Base-by-base conservation (phyloP, 2,797 vertebrate genomes). In the Acanthurus lineatus region DNA sequence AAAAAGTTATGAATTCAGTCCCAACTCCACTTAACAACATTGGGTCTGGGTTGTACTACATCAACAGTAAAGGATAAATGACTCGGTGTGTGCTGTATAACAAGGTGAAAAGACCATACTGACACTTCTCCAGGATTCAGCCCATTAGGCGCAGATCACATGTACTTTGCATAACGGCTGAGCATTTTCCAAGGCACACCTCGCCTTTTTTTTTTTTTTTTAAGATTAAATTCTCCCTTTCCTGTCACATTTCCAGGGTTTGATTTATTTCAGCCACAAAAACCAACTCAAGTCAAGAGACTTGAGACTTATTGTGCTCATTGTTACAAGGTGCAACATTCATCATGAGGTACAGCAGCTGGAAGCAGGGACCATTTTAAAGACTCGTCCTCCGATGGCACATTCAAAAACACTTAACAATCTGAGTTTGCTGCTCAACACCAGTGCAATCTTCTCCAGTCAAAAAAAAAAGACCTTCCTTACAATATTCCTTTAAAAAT, bases 71-170 rank as follows among this genome's bases (percentile, higher is more conserved):
- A 65, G 54, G 20, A 47, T 28, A 5, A 38, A 70, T 68, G 40
- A 79, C 67, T 58, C 12, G 48, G 61, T 15, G 35, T 40, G 22
- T 16, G 47, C 48, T 60, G 56, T 61, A 57, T 6, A 69, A 79
- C 59, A 78, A 10, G 22, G 1, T 11, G 45, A 65, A 74, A 77
- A 48, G 32, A 49, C 16, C 47, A 12, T 19, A 17, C 28, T 16
- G 38, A 40, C 47, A 5, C 66, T 48, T 74, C 65, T 80, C 35
- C n/a, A 35, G 4, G 15, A 8, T 77, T 72, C 38, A 62, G 63
- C 14, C 28, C 69, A 78, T 85, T 83, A 71, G 48, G 71, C 66
- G 15, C 44, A 75, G 75, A 86, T 79, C 42, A 63, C 47, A 25
- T 32, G 2, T 15, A 76, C 48, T 81, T 80, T 49, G 69, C 19